A percentile compares a stretch with the other conserved stretches of the same genome.
Conservation (phyloP, 2,113 vertebrate species). For the Tragelaphus scriptus region DNA sequence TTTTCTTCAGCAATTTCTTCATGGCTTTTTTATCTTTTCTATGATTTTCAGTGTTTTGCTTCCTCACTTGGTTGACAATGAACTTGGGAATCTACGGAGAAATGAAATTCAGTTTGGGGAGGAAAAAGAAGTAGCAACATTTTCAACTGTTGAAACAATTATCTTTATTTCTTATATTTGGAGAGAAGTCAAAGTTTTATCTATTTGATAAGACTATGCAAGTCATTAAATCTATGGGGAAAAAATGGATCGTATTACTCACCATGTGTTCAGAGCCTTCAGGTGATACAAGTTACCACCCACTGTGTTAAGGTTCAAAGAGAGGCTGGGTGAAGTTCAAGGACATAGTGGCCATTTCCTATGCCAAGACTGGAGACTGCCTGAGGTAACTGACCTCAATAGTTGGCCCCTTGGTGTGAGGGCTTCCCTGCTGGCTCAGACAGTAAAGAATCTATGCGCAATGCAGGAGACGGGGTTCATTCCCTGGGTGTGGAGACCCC, state of each 20-base stretch:
- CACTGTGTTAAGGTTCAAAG: not conserved
- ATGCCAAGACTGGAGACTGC: not conserved
- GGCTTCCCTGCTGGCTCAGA: not conserved
- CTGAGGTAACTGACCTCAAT: not conserved
- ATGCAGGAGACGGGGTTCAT: not conserved
- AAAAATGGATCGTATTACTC: not conserved
- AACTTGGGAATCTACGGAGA: conserved; percentile 95
- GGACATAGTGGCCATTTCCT: not conserved
- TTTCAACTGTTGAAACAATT: not conserved
- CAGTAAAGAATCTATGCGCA: not conserved
- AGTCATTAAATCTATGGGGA: not conserved
- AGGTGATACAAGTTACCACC: not conserved
- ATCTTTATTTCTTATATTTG: not conserved
- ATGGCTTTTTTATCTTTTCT: conserved; percentile 88
- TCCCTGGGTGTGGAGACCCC: not conserved
- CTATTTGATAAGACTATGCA: not conserved
- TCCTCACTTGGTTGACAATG: conserved; percentile 93
- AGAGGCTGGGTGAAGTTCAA: not conserved
- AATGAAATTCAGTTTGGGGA: conserved; percentile 5
- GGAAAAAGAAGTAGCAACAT: not conserved
- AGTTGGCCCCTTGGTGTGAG: not conserved
- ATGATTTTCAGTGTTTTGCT: conserved; percentile 90
- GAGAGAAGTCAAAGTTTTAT: not conserved
- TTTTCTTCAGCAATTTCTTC: conserved; percentile 95
- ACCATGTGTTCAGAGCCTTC: not conserved